Percentiles rank a stretch among this genome's conserved stretches.
These are phyloP conservation scores for Gallinago solitaria DNA, from an alignment of 2,797 vertebrate genomes.

Conservation along the genomic window DNA sequence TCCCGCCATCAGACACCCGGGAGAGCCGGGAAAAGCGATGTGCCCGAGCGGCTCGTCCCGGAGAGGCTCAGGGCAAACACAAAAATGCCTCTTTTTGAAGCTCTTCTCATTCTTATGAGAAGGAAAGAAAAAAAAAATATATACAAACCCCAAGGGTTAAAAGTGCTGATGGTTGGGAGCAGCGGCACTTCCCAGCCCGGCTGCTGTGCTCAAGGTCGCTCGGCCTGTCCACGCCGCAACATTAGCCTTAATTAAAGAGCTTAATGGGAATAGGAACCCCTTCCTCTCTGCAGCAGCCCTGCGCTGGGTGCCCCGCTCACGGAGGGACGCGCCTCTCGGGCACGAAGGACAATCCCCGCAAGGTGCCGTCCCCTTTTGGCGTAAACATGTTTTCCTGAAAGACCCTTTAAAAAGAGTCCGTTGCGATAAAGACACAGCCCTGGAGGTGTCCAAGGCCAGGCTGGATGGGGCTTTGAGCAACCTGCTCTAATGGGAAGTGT, in stretches of 20 bases:
- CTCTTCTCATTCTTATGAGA: neutral
- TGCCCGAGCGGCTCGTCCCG: neutral
- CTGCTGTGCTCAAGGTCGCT: conserved; percentile 14
- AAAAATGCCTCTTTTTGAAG: neutral
- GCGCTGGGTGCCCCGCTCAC: neutral
- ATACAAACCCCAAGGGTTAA: neutral
- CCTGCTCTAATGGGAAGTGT: neutral
- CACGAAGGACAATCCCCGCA: neutral
- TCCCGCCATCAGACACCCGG: neutral
- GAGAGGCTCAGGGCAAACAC: neutral
- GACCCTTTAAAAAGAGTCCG: neutral
- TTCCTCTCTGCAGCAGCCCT: neutral
- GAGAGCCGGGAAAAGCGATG: accelerated
- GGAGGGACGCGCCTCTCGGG: neutral
- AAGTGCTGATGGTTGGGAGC: neutral
- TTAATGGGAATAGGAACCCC: neutral
- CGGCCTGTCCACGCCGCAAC: neutral
- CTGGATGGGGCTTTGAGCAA: neutral
- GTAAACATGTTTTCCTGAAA: neutral
- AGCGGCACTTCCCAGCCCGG: neutral
- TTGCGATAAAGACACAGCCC: neutral
- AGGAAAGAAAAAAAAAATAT: neutral
- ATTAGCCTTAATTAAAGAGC: neutral
- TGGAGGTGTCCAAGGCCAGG: neutral
- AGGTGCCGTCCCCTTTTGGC: neutral